Base-by-base conservation (phyloP, 2,113 vertebrate genomes). In the Amblyornis subalaris region DNA sequence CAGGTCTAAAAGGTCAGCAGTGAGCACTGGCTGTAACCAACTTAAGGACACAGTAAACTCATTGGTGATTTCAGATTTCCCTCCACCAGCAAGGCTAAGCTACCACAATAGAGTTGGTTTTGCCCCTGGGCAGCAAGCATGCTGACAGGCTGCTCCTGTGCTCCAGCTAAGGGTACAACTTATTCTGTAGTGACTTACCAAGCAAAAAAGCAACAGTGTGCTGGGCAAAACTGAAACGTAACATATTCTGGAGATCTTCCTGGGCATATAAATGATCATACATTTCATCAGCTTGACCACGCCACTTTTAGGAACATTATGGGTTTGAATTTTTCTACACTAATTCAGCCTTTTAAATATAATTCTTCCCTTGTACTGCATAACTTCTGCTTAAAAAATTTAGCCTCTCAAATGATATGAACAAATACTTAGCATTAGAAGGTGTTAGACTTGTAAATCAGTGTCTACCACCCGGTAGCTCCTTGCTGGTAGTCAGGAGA, bases 71-170 rank as follows among this genome's bases (percentile, higher is more conserved):
- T 76, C 71, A 82, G 11, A 13, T 42, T 72, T 76, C 35, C 33
- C 29, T 60, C 57, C 40, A 38, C 10, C 35, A 83, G 57, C 44
- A 67, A 72, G 35, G 10, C 25, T 40, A 58, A 33, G 9, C 29
- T 42, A 64, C 33, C 64, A 53, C 31, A 47, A 29, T 0, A 40
- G 12, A 54, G 38, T 3, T 50, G 42, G 29, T 69, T 74, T 57
- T 48, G 28, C n/a, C n/a, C 20, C 16, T 25, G 36, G n/a, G 53
- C 47, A 65, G 28, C 1, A 0, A 12, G 18, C 4, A 2, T 0
- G 2, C 65, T 83, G 67, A 76, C 36, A 4, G 17, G 45, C 36
- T 21, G 7, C 50, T 72, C 31, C 50, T 55, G 40, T 10, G 29
- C 51, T 65, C 33, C 44, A 71, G 25, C n/a, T 28, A 84, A 36